Conservation (phyloP, 2,888 invertebrate species). For the Stenotaenia linearis region DNA sequence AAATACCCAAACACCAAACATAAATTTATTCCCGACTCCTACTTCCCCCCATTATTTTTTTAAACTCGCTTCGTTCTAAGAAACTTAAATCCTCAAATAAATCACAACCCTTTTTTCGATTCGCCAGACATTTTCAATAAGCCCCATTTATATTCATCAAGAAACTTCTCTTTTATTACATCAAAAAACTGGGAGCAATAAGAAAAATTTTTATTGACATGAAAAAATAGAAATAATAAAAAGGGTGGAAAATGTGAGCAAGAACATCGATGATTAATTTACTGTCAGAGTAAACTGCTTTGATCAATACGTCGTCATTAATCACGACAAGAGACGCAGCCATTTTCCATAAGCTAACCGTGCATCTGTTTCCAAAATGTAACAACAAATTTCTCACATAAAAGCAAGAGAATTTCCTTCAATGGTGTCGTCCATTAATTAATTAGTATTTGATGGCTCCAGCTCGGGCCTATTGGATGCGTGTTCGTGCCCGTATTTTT, state of each 20-base stretch:
- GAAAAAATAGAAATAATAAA: background rate
- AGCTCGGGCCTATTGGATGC: slow-evolving; percentile 20
- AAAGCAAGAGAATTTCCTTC: background rate
- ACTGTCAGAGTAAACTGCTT: slow-evolving; percentile 12
- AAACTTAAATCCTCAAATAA: slow-evolving; percentile 12
- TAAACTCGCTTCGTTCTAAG: background rate
- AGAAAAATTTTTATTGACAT: background rate
- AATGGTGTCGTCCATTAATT: slow-evolving; percentile 30
- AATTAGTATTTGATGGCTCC: slow-evolving; percentile 28
- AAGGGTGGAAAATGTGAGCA: background rate
- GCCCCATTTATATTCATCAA: background rate
- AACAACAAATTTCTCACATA: slow-evolving; percentile 26
- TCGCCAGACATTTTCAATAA: background rate
- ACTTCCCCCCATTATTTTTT: background rate
- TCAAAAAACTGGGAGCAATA: background rate
- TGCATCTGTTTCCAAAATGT: slow-evolving; percentile 13
- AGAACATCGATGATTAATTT: slow-evolving; percentile 26
- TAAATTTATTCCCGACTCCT: slow-evolving; percentile 11
- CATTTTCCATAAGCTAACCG: background rate
- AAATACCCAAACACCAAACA: slow-evolving; percentile 23
- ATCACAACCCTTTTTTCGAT: background rate
- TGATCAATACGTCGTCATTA: slow-evolving; percentile 19
- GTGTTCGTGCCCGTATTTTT: slow-evolving; percentile 26
- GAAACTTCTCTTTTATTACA: background rate
- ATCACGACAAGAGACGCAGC: background rate